Base-by-base conservation (phyloP, 2,113 vertebrate species). In the Cnemophilus loriae region DNA sequence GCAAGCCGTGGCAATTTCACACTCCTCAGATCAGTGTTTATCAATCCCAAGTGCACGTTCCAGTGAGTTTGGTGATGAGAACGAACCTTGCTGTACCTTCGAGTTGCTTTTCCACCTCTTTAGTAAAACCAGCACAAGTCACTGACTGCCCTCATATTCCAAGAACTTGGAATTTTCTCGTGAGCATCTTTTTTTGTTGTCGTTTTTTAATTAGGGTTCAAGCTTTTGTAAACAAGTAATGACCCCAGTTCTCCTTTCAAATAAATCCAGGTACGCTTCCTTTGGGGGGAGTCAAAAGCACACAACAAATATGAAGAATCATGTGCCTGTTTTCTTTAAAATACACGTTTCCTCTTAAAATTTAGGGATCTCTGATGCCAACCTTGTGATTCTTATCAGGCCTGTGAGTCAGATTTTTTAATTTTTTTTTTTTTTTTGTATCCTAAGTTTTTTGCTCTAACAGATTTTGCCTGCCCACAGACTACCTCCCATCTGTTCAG, bases 391-490 rank as follows among this genome's bases (percentile, higher is more conserved):
- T 96, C 61, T 86, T 93, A 71, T 84, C 74, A 50, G 61, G 69
- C 53, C 65, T 82, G 61, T 97, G 95, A 97, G 91, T 96, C 94
- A 94, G 47, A 37, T n/a, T 24, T 89, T 84, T 81, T 37, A 3
- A 41, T 5, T 60, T 46, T 2, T 33, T 69, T 44, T 17, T 37
- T 59, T 64, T 65, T 60, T 61, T 63, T 68, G 13, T 26, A 37
- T 79, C 77, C 22, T 10, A 59, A 93, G 64, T 84, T 95, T 95
- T 84, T 74, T 70, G 63, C 67, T 88, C 33, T 15, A 87, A 67
- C 96, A 97, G 93, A 74, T 97, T 97, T 95, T 86, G 35, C 67
- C 95, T 93, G 92, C 95, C 96, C 85, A 95, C 95, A 81, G 95
- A 88, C 79, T 93, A 13, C 47, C 37, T 95, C 68, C 95, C 95